phyloP scores from a whole-genome alignment of 2,113 vertebrate genomes.

The Falco punctatus region DNA sequence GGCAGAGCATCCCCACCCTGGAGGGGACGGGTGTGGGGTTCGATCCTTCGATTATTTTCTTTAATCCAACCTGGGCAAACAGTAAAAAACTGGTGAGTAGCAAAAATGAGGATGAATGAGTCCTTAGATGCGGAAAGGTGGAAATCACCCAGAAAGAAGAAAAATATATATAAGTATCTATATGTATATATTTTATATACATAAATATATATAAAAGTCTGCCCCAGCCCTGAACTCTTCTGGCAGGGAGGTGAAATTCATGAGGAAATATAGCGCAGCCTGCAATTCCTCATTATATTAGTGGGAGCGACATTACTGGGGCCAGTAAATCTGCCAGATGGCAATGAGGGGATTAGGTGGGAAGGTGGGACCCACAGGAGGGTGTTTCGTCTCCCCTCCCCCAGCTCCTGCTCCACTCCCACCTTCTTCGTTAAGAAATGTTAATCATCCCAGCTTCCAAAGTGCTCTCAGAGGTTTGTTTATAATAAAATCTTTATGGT shows the following conservation, averaged over 20 bases:
- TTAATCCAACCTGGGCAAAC: background rate
- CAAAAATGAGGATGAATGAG: background rate
- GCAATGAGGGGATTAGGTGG: background rate
- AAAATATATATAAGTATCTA: background rate
- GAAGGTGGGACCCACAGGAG: background rate
- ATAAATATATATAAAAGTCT: background rate
- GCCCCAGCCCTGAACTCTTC: constrained; percentile 65
- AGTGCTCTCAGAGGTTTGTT: background rate
- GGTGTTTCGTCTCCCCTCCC: background rate
- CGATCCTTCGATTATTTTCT: background rate
- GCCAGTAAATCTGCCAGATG: constrained; percentile 48
- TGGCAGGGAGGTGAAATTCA: constrained; percentile 39
- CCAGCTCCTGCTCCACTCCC: background rate
- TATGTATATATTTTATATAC: background rate
- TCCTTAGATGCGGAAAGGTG: background rate
- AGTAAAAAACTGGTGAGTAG: background rate
- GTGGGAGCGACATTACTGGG: background rate
- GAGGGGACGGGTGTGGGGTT: background rate
- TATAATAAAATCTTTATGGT: background rate
- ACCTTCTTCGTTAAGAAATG: background rate
- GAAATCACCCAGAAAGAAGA: background rate
- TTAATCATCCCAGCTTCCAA: background rate
- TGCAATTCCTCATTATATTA: constrained; percentile 51
- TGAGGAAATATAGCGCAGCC: constrained; percentile 17
- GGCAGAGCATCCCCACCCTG: background rate